A percentile compares a stretch with the other conserved stretches of the same genome.
Evolutionary conservation across 2,888 invertebrate genomes (phyloP).

Genomic region (Megaustenia siamemsis): DNA sequence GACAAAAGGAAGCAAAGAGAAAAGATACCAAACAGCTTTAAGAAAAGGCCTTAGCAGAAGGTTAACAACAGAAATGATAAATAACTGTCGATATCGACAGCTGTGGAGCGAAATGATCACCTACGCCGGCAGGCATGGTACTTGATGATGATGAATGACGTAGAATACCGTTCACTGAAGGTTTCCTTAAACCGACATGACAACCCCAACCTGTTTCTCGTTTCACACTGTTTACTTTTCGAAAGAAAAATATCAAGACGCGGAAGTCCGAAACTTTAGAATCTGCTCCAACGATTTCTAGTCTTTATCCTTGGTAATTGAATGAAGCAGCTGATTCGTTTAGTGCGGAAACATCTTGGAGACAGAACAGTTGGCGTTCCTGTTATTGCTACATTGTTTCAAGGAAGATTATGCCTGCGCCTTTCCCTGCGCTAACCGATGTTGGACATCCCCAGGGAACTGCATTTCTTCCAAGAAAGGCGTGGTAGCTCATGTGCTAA

Average conservation of each 20-base stretch:
- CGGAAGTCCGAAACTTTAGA: not conserved
- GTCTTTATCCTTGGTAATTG: not conserved
- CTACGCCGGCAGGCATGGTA: no score
- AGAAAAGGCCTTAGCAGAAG: no score
- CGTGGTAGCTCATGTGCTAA: conserved; percentile 14
- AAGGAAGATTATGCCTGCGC: conserved; percentile 17
- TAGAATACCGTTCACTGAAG: no score
- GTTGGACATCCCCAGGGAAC: not conserved
- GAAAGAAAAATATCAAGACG: conserved; percentile 15
- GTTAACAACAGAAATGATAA: no score
- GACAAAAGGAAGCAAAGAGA: no score
- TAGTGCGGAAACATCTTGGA: conserved; percentile 28
- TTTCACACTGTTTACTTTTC: not conserved
- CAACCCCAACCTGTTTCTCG: conserved; percentile 31
- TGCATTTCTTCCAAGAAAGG: not conserved
- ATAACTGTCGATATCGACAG: no score
- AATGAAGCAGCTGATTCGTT: conserved; percentile 25
- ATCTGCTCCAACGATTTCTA: conserved; percentile 1
- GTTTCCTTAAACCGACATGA: not conserved
- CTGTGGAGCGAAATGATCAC: no score
- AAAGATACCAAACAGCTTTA: no score
- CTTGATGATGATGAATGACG: no score
- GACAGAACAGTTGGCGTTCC: conserved; percentile 24
- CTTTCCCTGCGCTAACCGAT: not conserved
- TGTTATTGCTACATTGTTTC: conserved; percentile 43